Evolutionary conservation across 2,888 invertebrate species (phyloP), one percentile per base, ranked within the genome.

Genomic region (Synergus umbraculus): DNA sequence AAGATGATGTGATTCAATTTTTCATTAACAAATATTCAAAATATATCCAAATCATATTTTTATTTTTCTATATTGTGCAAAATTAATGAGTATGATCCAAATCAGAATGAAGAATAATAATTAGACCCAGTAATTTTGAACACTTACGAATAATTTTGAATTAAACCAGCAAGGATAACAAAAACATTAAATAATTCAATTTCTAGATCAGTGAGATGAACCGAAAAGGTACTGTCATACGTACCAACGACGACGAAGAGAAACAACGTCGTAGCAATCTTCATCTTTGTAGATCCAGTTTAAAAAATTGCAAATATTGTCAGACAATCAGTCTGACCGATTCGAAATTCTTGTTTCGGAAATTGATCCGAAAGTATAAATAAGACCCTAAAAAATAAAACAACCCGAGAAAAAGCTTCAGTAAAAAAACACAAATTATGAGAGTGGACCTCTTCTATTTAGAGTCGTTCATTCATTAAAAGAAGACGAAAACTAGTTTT

Each of bases 161-260:
- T 49, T 15, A 58, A 58, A 58, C 58, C 58, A 58, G n/a, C 58
- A 58, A 58, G 18, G 10, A 58, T 9, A 8, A 9, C 18, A 18
- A 2, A 18, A 29, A 63, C 12, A 63, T 63, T 4, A 9, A 22
- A 63, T 63, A 63, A 22, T 63, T 29, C 4, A 29, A 12, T 29
- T 13, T 29, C 63, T 22, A 63, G 29, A 63, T 22, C 7, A 13
- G 7, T 60, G 9, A 60, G 60, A 60, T 22, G 18, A 4, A 0
- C 4, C 22, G 4, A n/a, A 12, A 73, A 73, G n/a, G 37, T 10
- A 54, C 8, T 63, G 12, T 67, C 41, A 82, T 86, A 90, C 91
- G 78, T 88, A 91, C 91, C 91, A 85, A 90, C 88, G 67, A 90
- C 87, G 65, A 91, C 87, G 83, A 91, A 90, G 77, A 91, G 87